These are phyloP conservation scores for Myotis pilosus DNA, from an alignment of 2,797 vertebrate species.

Conservation along the genomic window DNA sequence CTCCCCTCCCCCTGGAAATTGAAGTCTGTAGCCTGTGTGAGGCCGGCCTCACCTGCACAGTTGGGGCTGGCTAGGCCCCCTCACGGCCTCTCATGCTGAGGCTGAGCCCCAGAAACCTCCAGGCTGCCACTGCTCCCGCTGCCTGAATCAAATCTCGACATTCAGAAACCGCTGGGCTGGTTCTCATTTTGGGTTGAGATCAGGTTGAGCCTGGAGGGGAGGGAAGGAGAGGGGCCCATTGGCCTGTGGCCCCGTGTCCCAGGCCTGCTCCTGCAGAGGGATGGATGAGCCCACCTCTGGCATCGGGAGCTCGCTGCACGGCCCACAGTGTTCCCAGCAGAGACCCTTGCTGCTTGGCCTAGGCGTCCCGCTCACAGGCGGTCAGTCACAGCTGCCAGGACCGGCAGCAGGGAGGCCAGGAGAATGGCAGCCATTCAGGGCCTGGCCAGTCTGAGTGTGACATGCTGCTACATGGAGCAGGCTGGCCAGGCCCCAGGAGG, in stretches of 20 bases:
- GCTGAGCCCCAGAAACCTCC: not conserved
- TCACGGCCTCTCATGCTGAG: not conserved
- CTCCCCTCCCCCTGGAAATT: not conserved
- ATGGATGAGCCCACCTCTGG: not conserved
- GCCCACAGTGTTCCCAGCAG: not conserved
- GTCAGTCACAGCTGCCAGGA: not conserved
- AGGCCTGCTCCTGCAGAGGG: not conserved
- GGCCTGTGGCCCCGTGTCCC: too few relatives aligned
- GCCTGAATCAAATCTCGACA: rapidly evolving
- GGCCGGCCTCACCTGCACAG: not conserved
- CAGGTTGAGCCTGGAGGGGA: not conserved
- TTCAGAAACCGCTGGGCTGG: not conserved
- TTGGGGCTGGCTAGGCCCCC: not conserved
- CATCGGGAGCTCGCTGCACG: too few relatives aligned
- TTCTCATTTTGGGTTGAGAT: not conserved
- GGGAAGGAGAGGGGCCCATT: not conserved
- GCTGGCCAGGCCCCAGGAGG: not conserved
- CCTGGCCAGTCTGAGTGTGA: not conserved
- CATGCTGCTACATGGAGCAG: not conserved
- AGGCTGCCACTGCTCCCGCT: too few relatives aligned
- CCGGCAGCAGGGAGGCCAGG: not conserved
- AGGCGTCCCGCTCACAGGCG: not conserved
- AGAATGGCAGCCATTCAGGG: not conserved
- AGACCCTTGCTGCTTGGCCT: not conserved
- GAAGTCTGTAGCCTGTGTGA: not conserved